phyloP scores from a whole-genome alignment of 35 echinoderm and acorn worm genomes.

The Ptychodera flava region DNA sequence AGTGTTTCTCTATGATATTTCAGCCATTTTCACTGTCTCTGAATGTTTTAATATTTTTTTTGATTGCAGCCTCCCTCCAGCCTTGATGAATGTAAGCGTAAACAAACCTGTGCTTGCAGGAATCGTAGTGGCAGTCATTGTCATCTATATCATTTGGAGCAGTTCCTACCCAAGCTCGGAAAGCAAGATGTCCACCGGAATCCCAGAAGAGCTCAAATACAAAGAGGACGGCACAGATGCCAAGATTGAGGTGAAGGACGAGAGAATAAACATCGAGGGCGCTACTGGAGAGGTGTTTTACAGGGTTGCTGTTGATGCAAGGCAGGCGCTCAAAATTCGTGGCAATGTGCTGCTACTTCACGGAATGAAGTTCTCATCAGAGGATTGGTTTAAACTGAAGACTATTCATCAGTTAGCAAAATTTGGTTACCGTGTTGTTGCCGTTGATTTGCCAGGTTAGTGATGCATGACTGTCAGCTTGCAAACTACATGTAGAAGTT shows the following conservation, averaged over 20 bases:
- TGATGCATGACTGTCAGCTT: too few relatives aligned
- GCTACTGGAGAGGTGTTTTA: background rate
- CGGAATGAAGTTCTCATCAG: background rate
- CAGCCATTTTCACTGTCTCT: too few relatives aligned
- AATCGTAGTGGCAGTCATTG: background rate
- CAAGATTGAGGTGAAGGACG: background rate
- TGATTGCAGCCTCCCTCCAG: too few relatives aligned
- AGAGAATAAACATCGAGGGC: background rate
- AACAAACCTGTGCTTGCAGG: background rate
- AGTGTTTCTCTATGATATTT: too few relatives aligned
- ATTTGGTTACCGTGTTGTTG: background rate
- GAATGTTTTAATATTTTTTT: too few relatives aligned
- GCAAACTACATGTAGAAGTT: too few relatives aligned
- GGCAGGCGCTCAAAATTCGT: background rate
- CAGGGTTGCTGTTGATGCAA: background rate
- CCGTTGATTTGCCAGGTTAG: background rate
- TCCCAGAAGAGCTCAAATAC: background rate
- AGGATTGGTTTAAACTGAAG: background rate
- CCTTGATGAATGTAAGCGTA: background rate
- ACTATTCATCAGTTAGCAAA: background rate
- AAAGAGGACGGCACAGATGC: background rate
- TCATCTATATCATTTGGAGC: background rate
- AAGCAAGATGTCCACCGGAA: background rate
- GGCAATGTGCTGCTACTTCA: constrained; percentile 16
- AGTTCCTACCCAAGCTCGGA: background rate